Evolutionary conservation across 2,888 invertebrate species (phyloP).

Genomic region (Rhimphoctona megacephalus): DNA sequence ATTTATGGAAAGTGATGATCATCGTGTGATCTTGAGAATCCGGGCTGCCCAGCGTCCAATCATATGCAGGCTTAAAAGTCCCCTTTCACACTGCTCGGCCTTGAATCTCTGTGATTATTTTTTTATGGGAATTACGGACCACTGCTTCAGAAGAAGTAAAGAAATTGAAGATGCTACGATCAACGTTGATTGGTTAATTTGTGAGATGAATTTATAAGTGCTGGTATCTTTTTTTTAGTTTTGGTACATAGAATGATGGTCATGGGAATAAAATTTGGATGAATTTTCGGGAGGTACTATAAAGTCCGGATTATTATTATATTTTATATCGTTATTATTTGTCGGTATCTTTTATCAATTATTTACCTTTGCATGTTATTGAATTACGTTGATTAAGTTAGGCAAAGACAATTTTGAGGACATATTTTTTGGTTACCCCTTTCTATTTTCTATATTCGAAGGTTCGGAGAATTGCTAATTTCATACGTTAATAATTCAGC

Average conservation of each 20-base stretch:
- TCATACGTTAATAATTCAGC: constrained; percentile 17
- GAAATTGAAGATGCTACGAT: background rate
- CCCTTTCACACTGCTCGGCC: background rate
- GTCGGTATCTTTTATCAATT: background rate
- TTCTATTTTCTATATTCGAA: background rate
- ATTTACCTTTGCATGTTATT: background rate
- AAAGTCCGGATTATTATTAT: background rate
- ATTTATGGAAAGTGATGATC: background rate
- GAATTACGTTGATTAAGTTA: background rate
- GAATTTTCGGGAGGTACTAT: background rate
- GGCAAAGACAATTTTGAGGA: background rate
- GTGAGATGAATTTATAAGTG: background rate
- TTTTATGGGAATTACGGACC: constrained; percentile 1
- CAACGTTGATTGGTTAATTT: background rate
- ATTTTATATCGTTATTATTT: background rate
- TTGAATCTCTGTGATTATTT: background rate
- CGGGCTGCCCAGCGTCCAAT: background rate
- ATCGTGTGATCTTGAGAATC: background rate
- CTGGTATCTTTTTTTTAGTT: background rate
- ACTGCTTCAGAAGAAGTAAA: background rate
- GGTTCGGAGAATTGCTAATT: background rate
- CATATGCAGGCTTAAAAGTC: background rate
- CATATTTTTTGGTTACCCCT: background rate
- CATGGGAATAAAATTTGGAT: background rate
- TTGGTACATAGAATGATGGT: background rate